These are phyloP conservation scores for Neoascia interrupta DNA, from an alignment of 2,888 invertebrate genomes.

Conservation along the genomic window DNA sequence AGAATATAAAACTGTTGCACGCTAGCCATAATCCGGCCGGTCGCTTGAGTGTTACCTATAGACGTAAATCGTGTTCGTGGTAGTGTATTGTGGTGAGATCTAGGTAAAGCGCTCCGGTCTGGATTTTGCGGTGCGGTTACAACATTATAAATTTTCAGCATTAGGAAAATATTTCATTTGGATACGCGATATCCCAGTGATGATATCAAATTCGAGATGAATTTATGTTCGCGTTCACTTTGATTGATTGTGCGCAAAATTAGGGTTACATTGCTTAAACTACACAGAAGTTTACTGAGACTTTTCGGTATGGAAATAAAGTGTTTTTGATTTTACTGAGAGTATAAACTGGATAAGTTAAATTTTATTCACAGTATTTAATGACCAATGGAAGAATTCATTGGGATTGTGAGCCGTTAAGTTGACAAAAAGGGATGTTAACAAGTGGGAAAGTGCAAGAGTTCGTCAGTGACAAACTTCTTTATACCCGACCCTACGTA, in stretches of 20 bases:
- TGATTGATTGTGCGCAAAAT: slow-evolving; percentile 64
- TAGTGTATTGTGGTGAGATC: slow-evolving; percentile 44
- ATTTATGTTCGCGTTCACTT: slow-evolving; percentile 59
- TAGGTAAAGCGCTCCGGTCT: slow-evolving; percentile 44
- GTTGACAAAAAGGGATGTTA: no score
- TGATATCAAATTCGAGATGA: slow-evolving; percentile 65
- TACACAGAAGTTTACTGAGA: no score
- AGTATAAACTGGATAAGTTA: no score
- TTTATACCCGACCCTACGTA: no score
- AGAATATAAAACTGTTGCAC: slow-evolving; percentile 55
- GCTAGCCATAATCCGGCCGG: neutral
- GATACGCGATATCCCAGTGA: slow-evolving; percentile 53
- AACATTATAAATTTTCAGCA: slow-evolving; percentile 64
- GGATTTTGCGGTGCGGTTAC: slow-evolving; percentile 57
- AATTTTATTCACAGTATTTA: no score
- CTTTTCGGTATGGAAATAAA: no score
- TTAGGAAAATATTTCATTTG: slow-evolving; percentile 63
- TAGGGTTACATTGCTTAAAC: slow-evolving; percentile 49
- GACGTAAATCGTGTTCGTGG: slow-evolving; percentile 4
- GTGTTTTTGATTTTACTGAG: no score
- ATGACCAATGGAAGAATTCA: no score
- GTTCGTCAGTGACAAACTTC: no score
- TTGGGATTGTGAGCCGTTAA: no score
- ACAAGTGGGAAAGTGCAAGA: no score
- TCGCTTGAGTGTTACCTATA: neutral